A percentile compares a stretch with the other conserved stretches of the same genome.
phyloP scores from a whole-genome alignment of 1,140 invertebrate species.

The Cydia strobilella region DNA sequence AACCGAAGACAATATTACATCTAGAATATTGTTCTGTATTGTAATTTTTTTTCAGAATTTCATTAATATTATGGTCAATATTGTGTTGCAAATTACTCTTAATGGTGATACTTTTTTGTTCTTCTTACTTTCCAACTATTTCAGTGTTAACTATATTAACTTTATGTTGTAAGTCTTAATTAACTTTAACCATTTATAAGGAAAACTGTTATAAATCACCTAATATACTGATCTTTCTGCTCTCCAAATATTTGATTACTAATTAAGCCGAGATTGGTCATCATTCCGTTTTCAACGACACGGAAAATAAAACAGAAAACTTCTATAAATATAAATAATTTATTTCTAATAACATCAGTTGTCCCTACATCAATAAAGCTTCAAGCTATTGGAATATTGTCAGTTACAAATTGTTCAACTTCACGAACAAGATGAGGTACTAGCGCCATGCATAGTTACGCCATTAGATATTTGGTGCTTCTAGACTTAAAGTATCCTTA shows the following conservation, averaged over 20 bases:
- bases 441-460: background rate
- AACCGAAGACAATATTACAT: no score
- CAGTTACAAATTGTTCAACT: slow-evolving; percentile 3
- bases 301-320: slow-evolving; percentile 1
- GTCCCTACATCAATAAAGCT: background rate
- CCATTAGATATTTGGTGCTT: background rate
- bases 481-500: slow-evolving; percentile 33
- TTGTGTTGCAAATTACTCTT: no score
- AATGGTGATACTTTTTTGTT: no score
- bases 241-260: background rate
- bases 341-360: slow-evolving; percentile 19
- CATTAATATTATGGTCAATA: no score
- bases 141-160: no score
- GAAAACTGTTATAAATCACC: no score
- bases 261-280: background rate
- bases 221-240: no score
- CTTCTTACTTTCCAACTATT: no score
- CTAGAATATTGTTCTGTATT: no score
- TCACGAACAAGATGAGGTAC: background rate
- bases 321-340: slow-evolving; percentile 6
- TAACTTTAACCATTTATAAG: no score
- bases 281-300: background rate
- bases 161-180: no score
- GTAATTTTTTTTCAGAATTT: no score
- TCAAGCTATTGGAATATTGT: background rate